Percentiles rank a stretch among this genome's conserved stretches.
Conservation (phyloP, 2,113 vertebrate species). For the Ailuropoda melanoleuca region DNA sequence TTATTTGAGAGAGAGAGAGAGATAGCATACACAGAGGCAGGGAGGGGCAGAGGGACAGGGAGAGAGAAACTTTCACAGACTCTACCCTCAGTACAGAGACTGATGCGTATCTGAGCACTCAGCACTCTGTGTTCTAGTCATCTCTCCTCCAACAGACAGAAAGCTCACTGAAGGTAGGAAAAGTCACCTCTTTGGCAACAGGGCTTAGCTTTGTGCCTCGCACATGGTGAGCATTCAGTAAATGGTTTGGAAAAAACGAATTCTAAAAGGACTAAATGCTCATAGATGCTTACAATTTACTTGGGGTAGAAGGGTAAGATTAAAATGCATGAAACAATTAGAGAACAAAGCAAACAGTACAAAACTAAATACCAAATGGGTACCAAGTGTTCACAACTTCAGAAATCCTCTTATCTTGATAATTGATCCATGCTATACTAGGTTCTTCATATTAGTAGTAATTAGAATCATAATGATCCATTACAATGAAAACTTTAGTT, state of each 20-base stretch:
- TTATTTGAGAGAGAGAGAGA: background rate
- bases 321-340: constrained; percentile 64
- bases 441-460: constrained; percentile 74
- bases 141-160: background rate
- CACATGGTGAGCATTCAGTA: background rate
- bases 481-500: constrained; percentile 74
- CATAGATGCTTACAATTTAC: constrained; percentile 29
- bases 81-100: background rate
- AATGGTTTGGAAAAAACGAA: constrained; percentile 23
- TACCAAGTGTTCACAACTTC: constrained; percentile 71
- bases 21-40: rapidly evolving
- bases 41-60: background rate
- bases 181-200: background rate
- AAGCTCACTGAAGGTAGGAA: background rate
- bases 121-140: background rate
- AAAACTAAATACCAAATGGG: constrained; percentile 57
- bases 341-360: constrained; percentile 62
- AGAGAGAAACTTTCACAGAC: background rate
- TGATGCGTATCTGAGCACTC: background rate
- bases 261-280: constrained; percentile 25
- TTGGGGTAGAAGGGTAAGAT: constrained; percentile 27
- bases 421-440: constrained; percentile 76
- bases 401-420: constrained; percentile 72
- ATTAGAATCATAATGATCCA: constrained; percentile 78
- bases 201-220: background rate